Percentiles rank a stretch among this genome's conserved stretches.
These are phyloP conservation scores for Syritta pipiens DNA, from an alignment of 2,888 invertebrate species.

Conservation along the genomic window DNA sequence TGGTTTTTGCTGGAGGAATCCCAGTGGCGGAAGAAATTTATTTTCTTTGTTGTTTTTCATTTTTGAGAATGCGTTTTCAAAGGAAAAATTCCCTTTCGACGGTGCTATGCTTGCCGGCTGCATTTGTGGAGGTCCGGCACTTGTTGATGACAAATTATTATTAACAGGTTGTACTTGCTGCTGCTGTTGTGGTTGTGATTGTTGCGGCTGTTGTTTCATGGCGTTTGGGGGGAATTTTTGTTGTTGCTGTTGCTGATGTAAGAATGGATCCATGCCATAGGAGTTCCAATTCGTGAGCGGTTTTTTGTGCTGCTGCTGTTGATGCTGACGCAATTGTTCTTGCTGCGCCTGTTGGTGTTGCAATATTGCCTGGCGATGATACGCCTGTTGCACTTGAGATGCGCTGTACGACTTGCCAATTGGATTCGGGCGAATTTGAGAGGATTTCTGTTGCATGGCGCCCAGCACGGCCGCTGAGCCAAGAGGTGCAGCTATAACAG, in stretches of 20 bases:
- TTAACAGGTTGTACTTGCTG: slow-evolving; percentile 27
- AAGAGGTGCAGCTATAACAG: slow-evolving; percentile 61
- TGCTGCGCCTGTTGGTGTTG: slow-evolving; percentile 73
- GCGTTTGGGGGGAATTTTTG: slow-evolving; percentile 26
- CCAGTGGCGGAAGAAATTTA: slow-evolving; percentile 45
- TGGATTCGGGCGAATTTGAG: slow-evolving; percentile 70
- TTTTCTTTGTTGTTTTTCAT: slow-evolving; percentile 65
- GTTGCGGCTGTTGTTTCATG: slow-evolving; percentile 64
- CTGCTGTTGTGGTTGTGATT: slow-evolving; percentile 64
- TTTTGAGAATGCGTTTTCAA: slow-evolving; percentile 50
- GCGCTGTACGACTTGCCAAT: slow-evolving; percentile 78
- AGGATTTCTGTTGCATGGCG: slow-evolving; percentile 55
- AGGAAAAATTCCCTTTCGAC: slow-evolving; percentile 52
- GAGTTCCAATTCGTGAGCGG: slow-evolving; percentile 77
- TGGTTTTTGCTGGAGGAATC: slow-evolving; percentile 68
- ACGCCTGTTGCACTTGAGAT: slow-evolving; percentile 76
- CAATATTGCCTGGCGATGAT: slow-evolving; percentile 72
- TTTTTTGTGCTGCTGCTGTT: slow-evolving; percentile 74
- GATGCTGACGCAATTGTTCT: slow-evolving; percentile 68
- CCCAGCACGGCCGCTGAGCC: slow-evolving; percentile 54
- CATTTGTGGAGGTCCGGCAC: slow-evolving; percentile 6
- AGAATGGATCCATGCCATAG: slow-evolving; percentile 75
- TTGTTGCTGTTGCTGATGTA: slow-evolving; percentile 70
- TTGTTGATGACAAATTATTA: slow-evolving; percentile 49
- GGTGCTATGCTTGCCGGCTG: slow-evolving; percentile 1